Conservation (phyloP, 2,888 invertebrate genomes). For the Drosophila mimetica region DNA sequence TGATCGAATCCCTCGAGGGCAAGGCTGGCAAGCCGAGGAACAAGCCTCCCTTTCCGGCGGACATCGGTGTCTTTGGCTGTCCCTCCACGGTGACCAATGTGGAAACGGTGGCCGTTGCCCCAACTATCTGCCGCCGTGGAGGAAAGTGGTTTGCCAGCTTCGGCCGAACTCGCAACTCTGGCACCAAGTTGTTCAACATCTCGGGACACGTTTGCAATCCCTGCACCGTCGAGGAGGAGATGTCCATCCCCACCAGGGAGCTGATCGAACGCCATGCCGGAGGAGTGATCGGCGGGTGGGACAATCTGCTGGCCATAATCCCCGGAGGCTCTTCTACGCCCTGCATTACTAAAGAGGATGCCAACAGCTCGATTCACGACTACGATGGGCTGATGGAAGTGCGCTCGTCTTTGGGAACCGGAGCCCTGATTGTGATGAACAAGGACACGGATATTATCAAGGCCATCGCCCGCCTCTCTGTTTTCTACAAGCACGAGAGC, state of each 20-base stretch:
- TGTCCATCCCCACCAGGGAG: conserved; percentile 97
- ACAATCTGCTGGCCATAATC: conserved; percentile 97
- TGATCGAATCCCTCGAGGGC: conserved; percentile 99
- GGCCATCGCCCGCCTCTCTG: conserved; percentile 96
- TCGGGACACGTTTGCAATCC: conserved; percentile 95
- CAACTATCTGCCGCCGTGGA: conserved; percentile 96
- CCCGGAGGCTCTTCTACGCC: conserved; percentile 99
- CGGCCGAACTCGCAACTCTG: conserved; percentile 96
- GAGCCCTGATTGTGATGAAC: conserved; percentile 99
- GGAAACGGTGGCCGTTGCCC: conserved; percentile 98
- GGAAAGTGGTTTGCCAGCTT: conserved; percentile 98
- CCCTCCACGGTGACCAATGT: conserved; percentile 99
- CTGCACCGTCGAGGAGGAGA: conserved; percentile 99
- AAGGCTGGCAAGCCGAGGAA: conserved; percentile 98
- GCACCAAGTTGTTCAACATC: conserved; percentile 89
- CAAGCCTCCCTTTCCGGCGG: conserved; percentile 99
- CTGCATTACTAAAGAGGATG: conserved; percentile 95
- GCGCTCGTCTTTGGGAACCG: conserved; percentile 97
- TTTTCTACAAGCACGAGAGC: conserved; percentile 99
- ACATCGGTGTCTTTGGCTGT: conserved; percentile 98
- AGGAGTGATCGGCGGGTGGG: conserved; percentile 98
- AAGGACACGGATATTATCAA: conserved; percentile 97
- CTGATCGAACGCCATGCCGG: conserved; percentile 98
- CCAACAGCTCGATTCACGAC: conserved; percentile 96
- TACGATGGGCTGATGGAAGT: conserved; percentile 97